These are phyloP conservation scores for Pachydiplax longipennis DNA, from an alignment of 2,888 invertebrate species.

Conservation along the genomic window DNA sequence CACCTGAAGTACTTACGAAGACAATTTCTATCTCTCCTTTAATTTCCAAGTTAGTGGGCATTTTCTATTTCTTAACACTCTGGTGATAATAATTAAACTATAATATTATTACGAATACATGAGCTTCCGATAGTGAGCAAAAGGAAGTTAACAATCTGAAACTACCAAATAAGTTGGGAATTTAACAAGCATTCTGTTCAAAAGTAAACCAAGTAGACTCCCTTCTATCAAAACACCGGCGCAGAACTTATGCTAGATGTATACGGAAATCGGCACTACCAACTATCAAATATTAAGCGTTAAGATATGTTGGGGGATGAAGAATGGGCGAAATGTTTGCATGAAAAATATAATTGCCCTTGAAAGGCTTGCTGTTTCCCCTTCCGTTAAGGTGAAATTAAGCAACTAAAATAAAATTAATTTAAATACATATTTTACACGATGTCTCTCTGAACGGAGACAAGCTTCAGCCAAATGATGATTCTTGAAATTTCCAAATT, in stretches of 20 bases:
- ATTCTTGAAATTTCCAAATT: no score
- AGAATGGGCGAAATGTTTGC: background rate
- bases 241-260: background rate
- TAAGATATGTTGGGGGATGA: background rate
- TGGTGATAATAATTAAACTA: background rate
- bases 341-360: no score
- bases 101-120: background rate
- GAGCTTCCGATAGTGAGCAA: background rate
- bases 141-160: background rate
- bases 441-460: no score
- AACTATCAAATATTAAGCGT: background rate
- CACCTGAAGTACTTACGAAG: background rate
- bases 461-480: no score
- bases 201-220: background rate
- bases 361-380: no score
- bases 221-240: background rate
- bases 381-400: no score
- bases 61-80: background rate
- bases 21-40: conserved; percentile 20
- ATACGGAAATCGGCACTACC: background rate
- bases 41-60: conserved; percentile 7
- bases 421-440: no score
- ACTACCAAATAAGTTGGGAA: background rate
- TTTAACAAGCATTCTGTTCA: background rate
- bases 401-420: no score